Conservation (phyloP, 1,140 invertebrate species). For the Xylocopa sonorina region DNA sequence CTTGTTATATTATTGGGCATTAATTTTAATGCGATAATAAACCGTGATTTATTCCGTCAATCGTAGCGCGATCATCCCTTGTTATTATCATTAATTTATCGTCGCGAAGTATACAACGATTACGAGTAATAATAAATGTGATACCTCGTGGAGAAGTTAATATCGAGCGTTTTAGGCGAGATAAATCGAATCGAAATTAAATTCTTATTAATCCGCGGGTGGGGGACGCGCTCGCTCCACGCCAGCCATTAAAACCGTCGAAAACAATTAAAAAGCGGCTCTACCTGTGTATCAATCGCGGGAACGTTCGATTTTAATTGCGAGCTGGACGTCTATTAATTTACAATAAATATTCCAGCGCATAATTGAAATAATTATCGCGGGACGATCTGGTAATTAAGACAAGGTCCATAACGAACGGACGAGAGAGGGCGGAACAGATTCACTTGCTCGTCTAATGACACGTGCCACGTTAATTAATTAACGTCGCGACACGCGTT, state of each 20-base stretch:
- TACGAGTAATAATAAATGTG: too few relatives aligned
- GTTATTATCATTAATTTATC: not conserved
- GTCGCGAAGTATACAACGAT: not conserved
- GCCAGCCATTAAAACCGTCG: slow-evolving; percentile 6
- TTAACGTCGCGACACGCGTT: slow-evolving; percentile 28
- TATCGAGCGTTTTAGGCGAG: not conserved
- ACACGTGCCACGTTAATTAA: slow-evolving; percentile 42
- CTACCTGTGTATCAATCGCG: not conserved
- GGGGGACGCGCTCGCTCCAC: not conserved
- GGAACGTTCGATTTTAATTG: slow-evolving; percentile 21
- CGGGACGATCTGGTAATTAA: slow-evolving; percentile 45
- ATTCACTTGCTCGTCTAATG: slow-evolving; percentile 45
- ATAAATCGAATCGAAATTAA: slow-evolving; percentile 1
- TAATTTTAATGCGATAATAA: not conserved
- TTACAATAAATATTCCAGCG: not conserved
- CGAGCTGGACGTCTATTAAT: slow-evolving; percentile 5
- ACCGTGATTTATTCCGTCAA: not conserved
- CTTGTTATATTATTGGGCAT: not conserved
- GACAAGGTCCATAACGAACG: too few relatives aligned
- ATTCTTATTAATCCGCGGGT: not conserved
- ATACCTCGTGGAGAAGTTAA: too few relatives aligned
- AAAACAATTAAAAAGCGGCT: slow-evolving; percentile 27
- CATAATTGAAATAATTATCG: slow-evolving; percentile 42
- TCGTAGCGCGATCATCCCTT: not conserved
- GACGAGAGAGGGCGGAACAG: too few relatives aligned